Base-by-base conservation (phyloP, 2,888 invertebrate genomes). In the Barypeithes pellucidus region DNA sequence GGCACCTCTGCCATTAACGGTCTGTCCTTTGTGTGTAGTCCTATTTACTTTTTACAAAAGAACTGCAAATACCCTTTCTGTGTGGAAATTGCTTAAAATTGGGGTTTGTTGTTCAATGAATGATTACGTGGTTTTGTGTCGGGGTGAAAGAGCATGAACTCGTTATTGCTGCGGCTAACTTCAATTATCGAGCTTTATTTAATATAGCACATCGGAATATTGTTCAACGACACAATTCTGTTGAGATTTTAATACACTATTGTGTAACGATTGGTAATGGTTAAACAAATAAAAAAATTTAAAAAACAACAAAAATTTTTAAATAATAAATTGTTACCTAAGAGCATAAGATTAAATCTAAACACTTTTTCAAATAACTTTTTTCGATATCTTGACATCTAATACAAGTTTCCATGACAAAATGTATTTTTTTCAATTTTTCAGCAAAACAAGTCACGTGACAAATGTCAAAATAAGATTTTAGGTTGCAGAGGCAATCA, bases 31-130 rank as follows among this genome's bases (percentile, higher is more conserved):
- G 57, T 67, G 57, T 67, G 59, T 24, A 22, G 59, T 39, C 18
- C 59, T 67, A 59, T 67, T 67, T 67, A 41, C 52, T 41, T 67
- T 59, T 36, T 16, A 67, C 59, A 67, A 67, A 67, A 45, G 66
- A 66, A 52, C 33, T 66, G 41, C 52, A 24, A 18, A 57, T 45
- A 67, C 67, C 67, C 59, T 67, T 67, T 67, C 59, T 33, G 20
- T 59, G n/a, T 29, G 67, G 33, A 67, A 67, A 67, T 63, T 63
- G 54, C 54, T 57, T 57, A 50, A 63, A 47, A 36, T 36, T 45
- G 29, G 47, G 50, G 36, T 36, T 43, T 33, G 20, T 47, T 45
- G 50, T 45, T 43, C 18, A 63, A 63, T 63, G 50, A 63, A 63
- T 50, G 63, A 47, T 63, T 57, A 33, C 33, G 16, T 33, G 54